phyloP scores from a whole-genome alignment of 2,888 invertebrate genomes.

The Lithophane leautieri region DNA sequence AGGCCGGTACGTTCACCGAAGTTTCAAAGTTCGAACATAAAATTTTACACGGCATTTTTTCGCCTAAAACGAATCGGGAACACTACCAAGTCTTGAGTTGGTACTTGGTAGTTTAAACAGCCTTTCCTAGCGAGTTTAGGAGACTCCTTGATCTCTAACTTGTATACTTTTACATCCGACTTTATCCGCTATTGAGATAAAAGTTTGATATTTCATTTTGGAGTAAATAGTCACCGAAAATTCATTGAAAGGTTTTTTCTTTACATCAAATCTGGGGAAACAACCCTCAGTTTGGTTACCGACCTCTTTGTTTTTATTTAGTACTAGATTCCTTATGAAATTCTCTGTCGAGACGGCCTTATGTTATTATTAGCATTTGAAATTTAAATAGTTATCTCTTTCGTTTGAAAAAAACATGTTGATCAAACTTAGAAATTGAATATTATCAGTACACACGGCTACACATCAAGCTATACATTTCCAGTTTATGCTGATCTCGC shows the following conservation, averaged over 20 bases:
- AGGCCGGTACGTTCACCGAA: slow-evolving; percentile 15
- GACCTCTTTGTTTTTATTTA: neutral
- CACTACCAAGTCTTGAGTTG: slow-evolving; percentile 36
- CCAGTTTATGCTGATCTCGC: too few relatives aligned
- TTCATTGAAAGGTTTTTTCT: slow-evolving; percentile 15
- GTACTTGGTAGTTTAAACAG: slow-evolving; percentile 41
- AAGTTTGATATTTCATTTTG: slow-evolving; percentile 44
- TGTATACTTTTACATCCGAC: slow-evolving; percentile 20
- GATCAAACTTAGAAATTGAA: neutral
- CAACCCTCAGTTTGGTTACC: neutral
- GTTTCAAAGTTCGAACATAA: slow-evolving; percentile 43
- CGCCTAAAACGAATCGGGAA: slow-evolving; percentile 45
- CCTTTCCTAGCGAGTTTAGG: slow-evolving; percentile 37
- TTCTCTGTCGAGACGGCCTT: neutral
- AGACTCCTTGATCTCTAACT: slow-evolving; percentile 25
- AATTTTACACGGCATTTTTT: slow-evolving; percentile 52
- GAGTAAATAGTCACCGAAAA: slow-evolving; percentile 37
- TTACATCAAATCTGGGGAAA: neutral
- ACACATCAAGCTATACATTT: too few relatives aligned
- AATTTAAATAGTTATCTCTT: neutral
- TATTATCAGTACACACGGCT: too few relatives aligned
- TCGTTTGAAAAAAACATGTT: neutral
- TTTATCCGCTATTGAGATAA: slow-evolving; percentile 29
- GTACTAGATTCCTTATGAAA: neutral
- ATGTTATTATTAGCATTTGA: neutral